These are phyloP conservation scores for Zaprionus obscuricornis DNA, from an alignment of 2,888 invertebrate species.

Conservation along the genomic window DNA sequence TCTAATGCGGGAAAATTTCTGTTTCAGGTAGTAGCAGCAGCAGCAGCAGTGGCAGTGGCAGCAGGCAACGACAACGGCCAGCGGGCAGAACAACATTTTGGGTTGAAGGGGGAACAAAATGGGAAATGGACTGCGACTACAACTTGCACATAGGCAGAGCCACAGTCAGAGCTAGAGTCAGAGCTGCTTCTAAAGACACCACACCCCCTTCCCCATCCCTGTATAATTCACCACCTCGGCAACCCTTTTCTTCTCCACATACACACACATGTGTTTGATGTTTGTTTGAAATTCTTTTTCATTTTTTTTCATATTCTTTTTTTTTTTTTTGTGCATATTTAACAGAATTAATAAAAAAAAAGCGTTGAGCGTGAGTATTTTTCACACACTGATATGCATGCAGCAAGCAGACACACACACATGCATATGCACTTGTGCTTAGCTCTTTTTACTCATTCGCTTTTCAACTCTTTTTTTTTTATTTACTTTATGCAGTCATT, in stretches of 20 bases:
- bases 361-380: conserved; percentile 54
- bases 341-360: conserved; percentile 62
- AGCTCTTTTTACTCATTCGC: conserved; percentile 22
- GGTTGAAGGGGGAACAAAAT: conserved; percentile 40
- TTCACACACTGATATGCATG: conserved; percentile 46
- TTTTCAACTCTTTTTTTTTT: conserved; percentile 26
- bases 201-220: neutral
- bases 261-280: conserved; percentile 39
- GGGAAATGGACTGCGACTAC: conserved; percentile 50
- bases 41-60: conserved; percentile 1
- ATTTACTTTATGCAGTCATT: conserved; percentile 40
- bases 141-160: conserved; percentile 42
- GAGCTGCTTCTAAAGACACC: neutral
- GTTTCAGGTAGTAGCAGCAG: conserved; percentile 57
- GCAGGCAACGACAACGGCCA: conserved; percentile 11
- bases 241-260: neutral
- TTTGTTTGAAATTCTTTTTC: conserved; percentile 62
- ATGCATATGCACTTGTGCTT: conserved; percentile 43
- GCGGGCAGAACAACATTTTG: conserved; percentile 15
- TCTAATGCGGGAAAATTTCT: conserved; percentile 69
- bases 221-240: no score
- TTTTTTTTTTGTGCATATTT: conserved; percentile 46
- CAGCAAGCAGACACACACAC: conserved; percentile 6
- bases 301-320: conserved; percentile 18
- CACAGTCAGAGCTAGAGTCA: conserved; percentile 7